Conservation (phyloP, 2,888 invertebrate species). For the Lissonota sp. region DNA sequence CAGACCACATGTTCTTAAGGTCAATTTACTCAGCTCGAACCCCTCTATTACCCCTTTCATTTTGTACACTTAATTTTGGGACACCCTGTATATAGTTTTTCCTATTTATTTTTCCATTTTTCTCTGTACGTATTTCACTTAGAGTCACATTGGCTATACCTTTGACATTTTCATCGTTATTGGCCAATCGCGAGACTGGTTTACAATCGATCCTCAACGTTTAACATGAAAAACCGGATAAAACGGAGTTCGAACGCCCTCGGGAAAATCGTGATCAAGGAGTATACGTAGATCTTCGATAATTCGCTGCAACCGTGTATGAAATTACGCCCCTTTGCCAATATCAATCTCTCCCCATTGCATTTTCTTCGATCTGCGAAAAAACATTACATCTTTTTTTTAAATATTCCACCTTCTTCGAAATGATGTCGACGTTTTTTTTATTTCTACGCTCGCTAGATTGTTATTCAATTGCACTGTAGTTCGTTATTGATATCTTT, state of each 20-base stretch:
- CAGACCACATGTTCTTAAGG: too few relatives aligned
- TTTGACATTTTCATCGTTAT: constrained; percentile 51
- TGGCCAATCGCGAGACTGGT: constrained; percentile 46
- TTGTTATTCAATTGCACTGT: constrained; percentile 25
- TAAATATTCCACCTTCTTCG: not conserved
- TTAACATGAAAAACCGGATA: constrained; percentile 40
- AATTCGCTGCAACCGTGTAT: not conserved
- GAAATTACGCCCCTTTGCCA: constrained; percentile 16
- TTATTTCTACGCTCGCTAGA: constrained; percentile 43
- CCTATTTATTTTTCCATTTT: not conserved
- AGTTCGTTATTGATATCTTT: constrained; percentile 42
- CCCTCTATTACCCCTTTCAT: too few relatives aligned
- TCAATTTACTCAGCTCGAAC: too few relatives aligned
- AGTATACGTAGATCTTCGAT: constrained; percentile 31
- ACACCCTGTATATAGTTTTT: not conserved
- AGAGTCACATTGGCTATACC: constrained; percentile 30
- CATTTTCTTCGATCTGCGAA: constrained; percentile 16
- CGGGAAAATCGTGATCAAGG: constrained; percentile 38
- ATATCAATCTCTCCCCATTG: constrained; percentile 14
- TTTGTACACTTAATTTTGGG: too few relatives aligned
- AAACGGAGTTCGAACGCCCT: constrained; percentile 41
- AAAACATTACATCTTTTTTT: not conserved
- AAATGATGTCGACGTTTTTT: constrained; percentile 9
- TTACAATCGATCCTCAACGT: constrained; percentile 39
- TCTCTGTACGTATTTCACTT: not conserved